Conservation (phyloP, 1,140 invertebrate genomes). For the Scaptomyza hsui region DNA sequence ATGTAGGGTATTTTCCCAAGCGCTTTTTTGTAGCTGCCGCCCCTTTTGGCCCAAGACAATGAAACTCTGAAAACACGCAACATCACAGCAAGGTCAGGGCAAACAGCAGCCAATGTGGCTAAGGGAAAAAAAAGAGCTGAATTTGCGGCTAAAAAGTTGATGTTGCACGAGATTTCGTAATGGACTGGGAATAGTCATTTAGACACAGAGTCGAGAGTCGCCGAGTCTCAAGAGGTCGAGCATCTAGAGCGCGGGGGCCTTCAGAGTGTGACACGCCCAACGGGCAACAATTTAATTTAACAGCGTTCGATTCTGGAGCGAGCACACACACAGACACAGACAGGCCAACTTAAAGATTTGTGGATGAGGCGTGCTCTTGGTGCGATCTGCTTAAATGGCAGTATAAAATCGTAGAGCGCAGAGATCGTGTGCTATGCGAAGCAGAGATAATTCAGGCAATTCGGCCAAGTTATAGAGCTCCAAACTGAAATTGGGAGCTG, state of each 20-base stretch:
- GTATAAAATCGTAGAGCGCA: slow-evolving; percentile 17
- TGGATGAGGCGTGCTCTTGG: slow-evolving; percentile 21
- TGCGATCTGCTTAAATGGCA: slow-evolving; percentile 43
- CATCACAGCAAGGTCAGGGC: slow-evolving; percentile 63
- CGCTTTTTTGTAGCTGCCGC: slow-evolving; percentile 28
- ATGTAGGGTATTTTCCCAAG: neutral
- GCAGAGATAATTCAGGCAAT: slow-evolving; percentile 61
- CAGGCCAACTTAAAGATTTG: neutral
- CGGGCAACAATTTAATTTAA: slow-evolving; percentile 54
- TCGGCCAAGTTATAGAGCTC: slow-evolving; percentile 15
- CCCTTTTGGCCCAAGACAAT: slow-evolving; percentile 48
- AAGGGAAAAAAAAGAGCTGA: slow-evolving; percentile 1
- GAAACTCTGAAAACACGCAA: slow-evolving; percentile 48
- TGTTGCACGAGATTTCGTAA: slow-evolving; percentile 38
- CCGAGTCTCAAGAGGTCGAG: neutral
- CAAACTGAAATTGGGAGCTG: slow-evolving; percentile 44
- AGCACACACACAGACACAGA: neutral
- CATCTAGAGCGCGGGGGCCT: neutral
- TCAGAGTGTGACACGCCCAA: slow-evolving; percentile 31
- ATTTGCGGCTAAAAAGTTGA: slow-evolving; percentile 3
- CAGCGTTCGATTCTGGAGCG: slow-evolving; percentile 51
- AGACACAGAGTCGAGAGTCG: neutral
- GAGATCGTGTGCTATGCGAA: slow-evolving; percentile 59
- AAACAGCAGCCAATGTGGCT: slow-evolving; percentile 17
- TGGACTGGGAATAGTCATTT: slow-evolving; percentile 19